Base-by-base conservation (phyloP, 2,888 invertebrate genomes). In the Brachylomia viminalis region DNA sequence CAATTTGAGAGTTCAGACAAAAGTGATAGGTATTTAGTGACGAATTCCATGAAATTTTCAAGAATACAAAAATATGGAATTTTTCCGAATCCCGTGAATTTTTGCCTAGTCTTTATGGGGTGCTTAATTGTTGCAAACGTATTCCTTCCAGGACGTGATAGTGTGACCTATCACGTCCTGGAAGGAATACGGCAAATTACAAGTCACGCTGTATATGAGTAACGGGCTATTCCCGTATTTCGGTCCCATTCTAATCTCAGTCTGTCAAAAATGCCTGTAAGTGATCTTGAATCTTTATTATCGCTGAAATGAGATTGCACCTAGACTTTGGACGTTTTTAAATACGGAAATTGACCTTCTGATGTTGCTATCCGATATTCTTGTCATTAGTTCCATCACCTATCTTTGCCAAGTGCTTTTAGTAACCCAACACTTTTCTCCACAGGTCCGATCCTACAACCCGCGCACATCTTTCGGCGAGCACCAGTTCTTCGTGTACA, bases 401-500 rank as follows among this genome's bases (percentile, higher is more conserved):
- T 7, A n/a, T 17, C 3, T 17, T n/a, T 20, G 2, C 20, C 67
- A 11, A n/a, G 17, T 0, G 20, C 4, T 56, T 11, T 20, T 17
- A 13, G 11, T 56, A 56, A 67, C 0, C 15, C 10, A 30, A 5
- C 1, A n/a, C 15, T 42, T 27, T 7, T 10, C 1, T 17, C 0
- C 0, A 0, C 82, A 97, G 96, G 98, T 97, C 0, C 97, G 98
- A 0, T 98, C 99, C 0, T 99, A 99, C 95, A 98, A 98, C 94
- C 99, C 99, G 0, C 97, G 98, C 82, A 99, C 99, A 6, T 98
- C 99, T 2, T 98, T 97, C 92, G 99, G 99, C 78, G 99, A 99
- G 94, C 99, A 99, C 95, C 99, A 99, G 94, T 99, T 99, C 96
- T 98, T 99, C 93, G 97, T 99, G 88, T 99, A 98, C 96, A 97